Conservation (phyloP, 2,888 invertebrate species). For the Tetragonula carbonaria region DNA sequence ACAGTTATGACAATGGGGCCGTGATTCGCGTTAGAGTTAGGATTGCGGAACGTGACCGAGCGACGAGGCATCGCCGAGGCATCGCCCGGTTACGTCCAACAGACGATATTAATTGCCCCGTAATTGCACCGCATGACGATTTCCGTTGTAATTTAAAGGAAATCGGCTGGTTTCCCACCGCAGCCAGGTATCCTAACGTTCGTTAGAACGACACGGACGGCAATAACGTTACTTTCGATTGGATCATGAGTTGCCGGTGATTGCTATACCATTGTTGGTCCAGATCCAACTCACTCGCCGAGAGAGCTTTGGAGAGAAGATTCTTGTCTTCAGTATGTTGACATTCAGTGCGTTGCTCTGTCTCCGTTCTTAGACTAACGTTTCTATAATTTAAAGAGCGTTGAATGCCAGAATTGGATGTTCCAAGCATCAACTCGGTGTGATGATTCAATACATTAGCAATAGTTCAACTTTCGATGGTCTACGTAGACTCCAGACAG, state of each 20-base stretch:
- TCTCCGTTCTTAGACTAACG: too few species aligned
- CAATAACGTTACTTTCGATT: conserved; percentile 33
- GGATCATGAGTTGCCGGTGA: background rate
- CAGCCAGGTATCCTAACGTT: background rate
- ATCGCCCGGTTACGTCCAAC: background rate
- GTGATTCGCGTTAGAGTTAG: conserved; percentile 46
- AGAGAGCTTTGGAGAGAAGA: background rate
- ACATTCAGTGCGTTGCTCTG: too few species aligned
- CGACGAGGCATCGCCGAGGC: conserved; percentile 22
- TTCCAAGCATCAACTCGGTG: too few species aligned
- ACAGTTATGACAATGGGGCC: conserved; percentile 55
- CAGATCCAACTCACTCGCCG: background rate
- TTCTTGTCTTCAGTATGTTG: background rate
- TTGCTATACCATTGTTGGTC: background rate
- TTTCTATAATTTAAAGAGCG: too few species aligned
- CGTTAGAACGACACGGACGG: background rate
- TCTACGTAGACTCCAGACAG: too few species aligned
- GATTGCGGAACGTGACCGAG: conserved; percentile 55
- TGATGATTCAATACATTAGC: too few species aligned
- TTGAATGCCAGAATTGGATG: too few species aligned
- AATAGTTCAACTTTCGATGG: too few species aligned
- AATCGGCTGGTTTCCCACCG: conserved; percentile 11
- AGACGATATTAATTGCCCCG: conserved; percentile 53
- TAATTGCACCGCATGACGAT: conserved; percentile 43
- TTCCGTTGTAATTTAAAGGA: conserved; percentile 29